Percentiles rank a stretch among this genome's conserved stretches.
Evolutionary conservation across 2,113 vertebrate species (phyloP).

Genomic region (Abramis brama): DNA sequence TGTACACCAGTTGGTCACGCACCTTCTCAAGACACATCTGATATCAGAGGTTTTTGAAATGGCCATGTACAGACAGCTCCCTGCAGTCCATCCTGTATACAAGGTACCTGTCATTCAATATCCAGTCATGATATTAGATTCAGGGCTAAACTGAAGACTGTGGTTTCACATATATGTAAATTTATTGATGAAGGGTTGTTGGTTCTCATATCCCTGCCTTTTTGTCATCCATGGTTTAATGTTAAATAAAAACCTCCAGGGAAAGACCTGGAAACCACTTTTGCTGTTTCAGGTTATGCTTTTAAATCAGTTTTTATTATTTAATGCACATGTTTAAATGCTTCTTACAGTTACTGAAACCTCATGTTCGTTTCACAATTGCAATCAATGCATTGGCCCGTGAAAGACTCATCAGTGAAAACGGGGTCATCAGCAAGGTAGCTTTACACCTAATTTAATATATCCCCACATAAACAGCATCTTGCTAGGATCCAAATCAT

Average conservation of each 20-base stretch:
- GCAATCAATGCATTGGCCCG: slow-evolving; percentile 70
- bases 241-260: too few relatives aligned
- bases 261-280: too few relatives aligned
- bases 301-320: not conserved
- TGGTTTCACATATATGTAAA: not conserved
- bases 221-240: too few relatives aligned
- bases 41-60: slow-evolving; percentile 68
- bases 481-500: not conserved
- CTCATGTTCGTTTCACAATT: slow-evolving; percentile 69
- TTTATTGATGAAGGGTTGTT: not conserved
- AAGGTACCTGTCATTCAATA: slow-evolving; percentile 54
- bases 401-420: slow-evolving; percentile 62
- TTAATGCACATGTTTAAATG: not conserved
- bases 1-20: slow-evolving; percentile 66
- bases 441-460: not conserved
- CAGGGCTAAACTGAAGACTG: not conserved
- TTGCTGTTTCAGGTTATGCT: too few relatives aligned
- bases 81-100: slow-evolving; percentile 70
- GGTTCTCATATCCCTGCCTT: not conserved
- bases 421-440: slow-evolving; percentile 66
- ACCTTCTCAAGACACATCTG: slow-evolving; percentile 70
- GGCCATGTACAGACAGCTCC: slow-evolving; percentile 67
- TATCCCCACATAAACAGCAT: not conserved
- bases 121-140: not conserved
- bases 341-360: slow-evolving; percentile 65